Base-by-base conservation (phyloP, 2,888 invertebrate species). In the Pheosia tremula region DNA sequence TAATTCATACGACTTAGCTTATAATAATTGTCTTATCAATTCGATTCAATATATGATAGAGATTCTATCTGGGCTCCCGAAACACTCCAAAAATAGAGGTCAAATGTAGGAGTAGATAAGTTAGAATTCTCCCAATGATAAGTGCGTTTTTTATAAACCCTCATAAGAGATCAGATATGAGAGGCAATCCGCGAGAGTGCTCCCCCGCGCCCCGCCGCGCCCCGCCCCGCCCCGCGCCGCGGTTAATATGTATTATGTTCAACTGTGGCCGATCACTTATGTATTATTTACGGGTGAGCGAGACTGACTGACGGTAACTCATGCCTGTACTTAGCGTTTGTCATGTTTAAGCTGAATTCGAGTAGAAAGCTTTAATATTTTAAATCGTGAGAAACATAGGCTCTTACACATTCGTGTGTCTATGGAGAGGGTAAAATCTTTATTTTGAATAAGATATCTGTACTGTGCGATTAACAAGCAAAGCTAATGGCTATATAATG, bases 171-270 rank as follows among this genome's bases (percentile, higher is more conserved):
- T 82, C 75, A 77, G 83, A 79, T 78, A 80, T 79, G 82, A 81
- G 79, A 75, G 69, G 82, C 77, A 82, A 82, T 82, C 82, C 72
- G 72, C 60, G 79, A 77, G 82, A 82, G 82, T 82, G 82, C 78
- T 73, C 71, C 69, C 24, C 71, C 64, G 64, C 60, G 66, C 70
- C 62, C 64, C 70, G 60, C 57, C 60, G 71, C 72, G 62, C 71
- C 64, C 63, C 60, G 66, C 70, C 62, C 71, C 64, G 64, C 60
- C 62, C 70, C 62, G 65, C 70, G 60, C 57, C 60, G 71, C 72
- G 62, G 71, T 80, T 82, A 80, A 82, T 81, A 77, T 81, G 78
- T 80, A 79, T 80, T 77, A 79, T 78, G 63, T 78, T 72, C 74
- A 76, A 71, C 72, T 70, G 72, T 66, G 72, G 74, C 71, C 65